Evolutionary conservation across 2,113 vertebrate genomes (phyloP).

Genomic region (Megaceryle torquata): DNA sequence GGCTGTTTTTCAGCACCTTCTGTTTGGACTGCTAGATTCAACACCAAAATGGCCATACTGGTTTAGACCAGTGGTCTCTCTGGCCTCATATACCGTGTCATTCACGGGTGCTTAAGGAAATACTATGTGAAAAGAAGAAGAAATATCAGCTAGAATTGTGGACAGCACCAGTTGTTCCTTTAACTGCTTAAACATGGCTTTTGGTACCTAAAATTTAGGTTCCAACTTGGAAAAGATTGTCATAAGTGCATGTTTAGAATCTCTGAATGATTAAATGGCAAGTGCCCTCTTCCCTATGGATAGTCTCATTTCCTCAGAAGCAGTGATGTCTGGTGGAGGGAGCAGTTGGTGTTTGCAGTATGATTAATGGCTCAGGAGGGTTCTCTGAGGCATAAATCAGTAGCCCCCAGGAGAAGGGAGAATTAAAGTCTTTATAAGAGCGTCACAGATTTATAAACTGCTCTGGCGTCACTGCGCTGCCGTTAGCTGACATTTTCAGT

Average conservation of each 20-base stretch:
- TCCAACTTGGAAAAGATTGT: not conserved
- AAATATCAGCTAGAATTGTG: not conserved
- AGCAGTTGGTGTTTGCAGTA: not conserved
- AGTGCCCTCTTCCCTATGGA: not conserved
- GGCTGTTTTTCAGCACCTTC: not conserved
- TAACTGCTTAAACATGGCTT: not conserved
- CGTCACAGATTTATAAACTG: not conserved
- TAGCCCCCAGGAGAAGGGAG: not conserved
- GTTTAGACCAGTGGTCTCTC: not conserved
- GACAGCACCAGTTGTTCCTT: not conserved
- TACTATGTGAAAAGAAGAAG: not conserved
- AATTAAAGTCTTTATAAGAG: not conserved
- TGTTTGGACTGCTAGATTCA: not conserved
- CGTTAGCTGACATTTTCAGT: not conserved
- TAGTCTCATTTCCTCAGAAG: not conserved
- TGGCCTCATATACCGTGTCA: not conserved
- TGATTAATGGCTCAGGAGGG: not conserved
- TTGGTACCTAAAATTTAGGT: not conserved
- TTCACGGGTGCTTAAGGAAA: not conserved
- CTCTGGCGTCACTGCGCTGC: not conserved
- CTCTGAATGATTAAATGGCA: not conserved
- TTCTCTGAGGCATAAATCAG: conserved; percentile 2
- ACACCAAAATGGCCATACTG: not conserved
- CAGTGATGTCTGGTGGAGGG: not conserved
- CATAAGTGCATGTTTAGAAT: not conserved